Conservation (phyloP, 2,888 invertebrate species). For the Escarpia spicata region DNA sequence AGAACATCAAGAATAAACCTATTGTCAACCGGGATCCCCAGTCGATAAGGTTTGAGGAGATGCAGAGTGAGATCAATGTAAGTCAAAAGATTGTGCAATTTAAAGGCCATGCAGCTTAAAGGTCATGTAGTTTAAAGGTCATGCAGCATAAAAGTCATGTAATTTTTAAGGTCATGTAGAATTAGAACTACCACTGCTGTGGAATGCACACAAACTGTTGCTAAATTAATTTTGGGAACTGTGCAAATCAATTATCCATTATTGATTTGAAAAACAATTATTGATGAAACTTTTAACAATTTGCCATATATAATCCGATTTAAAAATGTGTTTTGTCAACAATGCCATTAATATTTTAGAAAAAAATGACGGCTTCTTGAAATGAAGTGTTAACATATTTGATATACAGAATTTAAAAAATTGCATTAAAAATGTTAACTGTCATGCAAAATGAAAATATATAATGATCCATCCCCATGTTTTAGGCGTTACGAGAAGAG, state of each 20-base stretch:
- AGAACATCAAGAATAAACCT: slow-evolving; percentile 63
- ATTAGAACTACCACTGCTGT: neutral
- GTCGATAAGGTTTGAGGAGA: slow-evolving; percentile 63
- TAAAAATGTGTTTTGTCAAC: neutral
- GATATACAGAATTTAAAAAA: no score
- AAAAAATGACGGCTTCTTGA: neutral
- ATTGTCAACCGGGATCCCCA: slow-evolving; percentile 63
- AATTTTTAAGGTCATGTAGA: neutral
- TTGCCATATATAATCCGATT: neutral
- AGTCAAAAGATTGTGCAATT: neutral
- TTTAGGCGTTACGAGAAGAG: slow-evolving; percentile 58
- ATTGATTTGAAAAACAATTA: neutral
- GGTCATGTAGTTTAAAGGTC: neutral
- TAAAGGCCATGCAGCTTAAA: neutral
- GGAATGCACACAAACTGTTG: neutral
- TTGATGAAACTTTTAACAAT: neutral
- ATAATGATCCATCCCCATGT: neutral
- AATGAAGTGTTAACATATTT: neutral
- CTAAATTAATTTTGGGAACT: neutral
- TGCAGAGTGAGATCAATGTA: slow-evolving; percentile 66
- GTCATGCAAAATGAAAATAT: neutral
- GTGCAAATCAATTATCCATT: no score
- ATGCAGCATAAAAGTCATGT: neutral
- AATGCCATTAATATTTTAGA: neutral
- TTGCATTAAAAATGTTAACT: no score